Base-by-base conservation (phyloP, 2,888 invertebrate species). In the Yponomeuta cagnagella region DNA sequence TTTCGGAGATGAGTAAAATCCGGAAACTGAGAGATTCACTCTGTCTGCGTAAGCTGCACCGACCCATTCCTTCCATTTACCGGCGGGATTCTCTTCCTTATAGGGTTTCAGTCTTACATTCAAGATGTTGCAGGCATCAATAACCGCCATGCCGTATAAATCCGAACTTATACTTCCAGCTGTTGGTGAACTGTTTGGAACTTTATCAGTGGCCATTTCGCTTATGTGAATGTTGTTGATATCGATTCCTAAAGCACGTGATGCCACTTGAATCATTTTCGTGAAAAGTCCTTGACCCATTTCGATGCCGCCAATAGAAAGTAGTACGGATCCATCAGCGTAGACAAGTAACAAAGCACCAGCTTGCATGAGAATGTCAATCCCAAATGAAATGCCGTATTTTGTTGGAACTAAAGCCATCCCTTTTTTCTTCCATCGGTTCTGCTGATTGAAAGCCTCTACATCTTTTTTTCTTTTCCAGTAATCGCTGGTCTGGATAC, bases 271-370 rank as follows among this genome's bases (percentile, higher is more conserved):
- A 72, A 96, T 95, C 95, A 97, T 96, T 93, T 98, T 98, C 0
- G 97, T 97, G 80, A 96, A 96, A 5, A 98, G 90, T 0, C 98
- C 98, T 89, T 98, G 98, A 0, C 98, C 98, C 97, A 98, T 97
- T 93, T 98, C 98, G 69, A 96, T 94, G 23, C 97, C 97, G 70
- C 96, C 96, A 79, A 96, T 96, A 6, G 95, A 93, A 66, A 97
- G 79, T 43, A 97, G 88, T 5, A 97, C 96, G 0, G 97, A 96
- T 10, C 97, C 97, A 80, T 96, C 96, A 1, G 90, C 93, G 82
- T 97, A 97, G 4, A 97, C 88, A 72, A 96, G 93, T 6, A 98
- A 90, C 71, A 98, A 89, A 1, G 97, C 97, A 2, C 96, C 97
- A 1, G 93, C 95, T 89, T 97, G 96, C 88, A 96, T 96, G 30